Evolutionary conservation across 2,113 vertebrate genomes (phyloP).

Genomic region (Syngnathus floridae): DNA sequence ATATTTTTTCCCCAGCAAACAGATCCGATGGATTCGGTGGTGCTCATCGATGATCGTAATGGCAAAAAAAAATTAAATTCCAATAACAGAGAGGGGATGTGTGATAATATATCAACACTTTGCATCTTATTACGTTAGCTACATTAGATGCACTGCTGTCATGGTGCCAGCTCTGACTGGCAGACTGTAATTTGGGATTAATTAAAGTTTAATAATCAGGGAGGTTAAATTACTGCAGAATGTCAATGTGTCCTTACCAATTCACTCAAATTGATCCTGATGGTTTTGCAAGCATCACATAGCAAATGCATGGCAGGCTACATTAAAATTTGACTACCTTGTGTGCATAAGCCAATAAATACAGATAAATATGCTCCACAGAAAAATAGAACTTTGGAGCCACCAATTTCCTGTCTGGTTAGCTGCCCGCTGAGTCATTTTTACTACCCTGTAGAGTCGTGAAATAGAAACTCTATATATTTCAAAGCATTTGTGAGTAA

Average conservation of each 20-base stretch:
- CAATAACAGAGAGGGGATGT: background rate
- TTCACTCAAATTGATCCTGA: background rate
- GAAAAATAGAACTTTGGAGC: background rate
- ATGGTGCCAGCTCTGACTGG: background rate
- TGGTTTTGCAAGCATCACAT: background rate
- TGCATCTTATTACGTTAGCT: background rate
- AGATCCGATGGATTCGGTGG: background rate
- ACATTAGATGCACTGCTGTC: background rate
- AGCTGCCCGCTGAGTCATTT: background rate
- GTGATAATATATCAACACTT: background rate
- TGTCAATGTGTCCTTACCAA: background rate
- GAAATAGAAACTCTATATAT: background rate
- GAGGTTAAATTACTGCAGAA: background rate
- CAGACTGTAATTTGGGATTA: slow-evolving; percentile 6
- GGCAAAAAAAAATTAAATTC: background rate
- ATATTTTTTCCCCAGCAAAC: too few relatives aligned
- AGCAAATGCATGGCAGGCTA: background rate
- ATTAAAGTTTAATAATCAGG: slow-evolving; percentile 2
- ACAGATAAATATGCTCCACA: background rate
- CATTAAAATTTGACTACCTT: background rate
- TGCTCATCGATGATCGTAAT: background rate
- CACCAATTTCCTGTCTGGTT: background rate
- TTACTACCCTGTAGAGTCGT: background rate
- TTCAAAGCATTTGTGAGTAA: background rate
- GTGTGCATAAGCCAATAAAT: background rate